Conservation (phyloP, 2,797 vertebrate species). For the Falco naumanni region DNA sequence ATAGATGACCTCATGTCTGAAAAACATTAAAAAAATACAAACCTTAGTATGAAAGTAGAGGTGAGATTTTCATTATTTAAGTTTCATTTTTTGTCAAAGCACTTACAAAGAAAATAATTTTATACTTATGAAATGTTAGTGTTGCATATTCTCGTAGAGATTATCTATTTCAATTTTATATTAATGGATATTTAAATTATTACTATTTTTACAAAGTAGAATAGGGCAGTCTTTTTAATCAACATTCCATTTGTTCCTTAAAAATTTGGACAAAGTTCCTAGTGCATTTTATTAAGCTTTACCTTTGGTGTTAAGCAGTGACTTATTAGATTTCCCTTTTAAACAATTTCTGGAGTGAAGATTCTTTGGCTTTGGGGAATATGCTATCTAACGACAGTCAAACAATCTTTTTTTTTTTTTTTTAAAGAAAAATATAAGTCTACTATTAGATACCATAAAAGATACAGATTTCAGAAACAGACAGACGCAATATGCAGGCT, state of each 20-base stretch:
- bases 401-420: not conserved
- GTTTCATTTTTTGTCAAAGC: slow-evolving; percentile 60
- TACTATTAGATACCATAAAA: slow-evolving; percentile 32
- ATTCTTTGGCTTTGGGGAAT: slow-evolving; percentile 81
- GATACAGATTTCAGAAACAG: slow-evolving; percentile 67
- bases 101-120: slow-evolving; percentile 71
- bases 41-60: slow-evolving; percentile 69
- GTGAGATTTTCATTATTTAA: slow-evolving; percentile 59
- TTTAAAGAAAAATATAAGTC: slow-evolving; percentile 39
- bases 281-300: slow-evolving; percentile 78
- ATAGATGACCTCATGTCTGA: slow-evolving; percentile 58
- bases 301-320: slow-evolving; percentile 84
- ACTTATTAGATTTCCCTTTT: slow-evolving; percentile 62
- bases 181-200: slow-evolving; percentile 61
- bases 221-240: slow-evolving; percentile 68
- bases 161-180: slow-evolving; percentile 64
- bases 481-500: slow-evolving; percentile 47
- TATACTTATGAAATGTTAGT: slow-evolving; percentile 60
- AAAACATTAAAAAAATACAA: slow-evolving; percentile 71
- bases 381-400: slow-evolving; percentile 65
- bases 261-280: slow-evolving; percentile 74
- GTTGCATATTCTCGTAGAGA: slow-evolving; percentile 74
- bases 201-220: slow-evolving; percentile 63
- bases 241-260: slow-evolving; percentile 64
- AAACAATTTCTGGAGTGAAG: slow-evolving; percentile 69